phyloP scores from a whole-genome alignment of 2,113 vertebrate species.

The Tichodroma muraria region DNA sequence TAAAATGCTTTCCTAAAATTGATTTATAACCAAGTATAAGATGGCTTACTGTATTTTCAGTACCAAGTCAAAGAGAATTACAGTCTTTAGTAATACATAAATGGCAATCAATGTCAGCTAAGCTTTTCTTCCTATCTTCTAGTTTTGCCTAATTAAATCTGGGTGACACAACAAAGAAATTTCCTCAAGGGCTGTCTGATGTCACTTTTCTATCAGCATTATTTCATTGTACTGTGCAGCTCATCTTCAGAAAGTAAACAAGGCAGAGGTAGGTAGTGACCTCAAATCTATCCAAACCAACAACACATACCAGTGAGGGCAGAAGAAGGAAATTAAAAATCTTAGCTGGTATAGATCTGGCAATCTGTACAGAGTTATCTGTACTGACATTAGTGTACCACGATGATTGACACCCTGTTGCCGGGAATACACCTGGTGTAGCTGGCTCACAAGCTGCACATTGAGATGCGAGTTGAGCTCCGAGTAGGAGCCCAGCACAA shows the following conservation, averaged over 20 bases:
- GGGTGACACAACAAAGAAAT: not conserved
- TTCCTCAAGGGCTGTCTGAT: not conserved
- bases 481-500: rapidly evolving
- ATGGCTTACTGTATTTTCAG: not conserved
- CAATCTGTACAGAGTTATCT: not conserved
- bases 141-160: conserved; percentile 9
- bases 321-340: not conserved
- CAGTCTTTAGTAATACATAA: not conserved
- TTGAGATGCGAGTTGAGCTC: not conserved
- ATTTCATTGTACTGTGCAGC: not conserved
- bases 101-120: not conserved
- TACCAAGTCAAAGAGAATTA: not conserved
- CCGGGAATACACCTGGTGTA: not conserved
- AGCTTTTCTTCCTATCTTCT: not conserved
- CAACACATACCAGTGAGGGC: not conserved
- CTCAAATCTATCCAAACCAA: not conserved
- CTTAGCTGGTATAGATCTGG: not conserved
- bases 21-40: not conserved
- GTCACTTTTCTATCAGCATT: not conserved
- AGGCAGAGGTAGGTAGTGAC: not conserved
- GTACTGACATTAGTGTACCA: not conserved
- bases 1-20: not conserved
- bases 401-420: not conserved
- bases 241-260: not conserved
- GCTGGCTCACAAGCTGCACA: not conserved